These are phyloP conservation scores for Ageneiosus marmoratus DNA, from an alignment of 2,113 vertebrate genomes.

Conservation along the genomic window DNA sequence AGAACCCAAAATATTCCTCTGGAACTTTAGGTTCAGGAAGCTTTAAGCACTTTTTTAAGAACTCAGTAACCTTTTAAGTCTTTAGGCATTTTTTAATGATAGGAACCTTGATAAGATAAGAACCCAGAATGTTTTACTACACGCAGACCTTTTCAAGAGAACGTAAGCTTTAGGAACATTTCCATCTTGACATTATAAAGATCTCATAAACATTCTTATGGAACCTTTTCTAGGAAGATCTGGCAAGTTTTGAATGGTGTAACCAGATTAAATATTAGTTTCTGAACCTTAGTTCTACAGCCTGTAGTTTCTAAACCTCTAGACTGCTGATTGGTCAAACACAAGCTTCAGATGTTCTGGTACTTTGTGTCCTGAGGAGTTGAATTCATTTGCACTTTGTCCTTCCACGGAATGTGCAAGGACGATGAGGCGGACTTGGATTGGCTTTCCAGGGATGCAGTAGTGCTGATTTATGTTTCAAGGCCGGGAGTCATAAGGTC, in stretches of 20 bases:
- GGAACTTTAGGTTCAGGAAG: neutral
- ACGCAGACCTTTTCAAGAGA: neutral
- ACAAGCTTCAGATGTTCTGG: neutral
- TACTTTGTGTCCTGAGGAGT: neutral
- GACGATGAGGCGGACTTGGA: conserved; percentile 14
- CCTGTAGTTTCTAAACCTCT: neutral
- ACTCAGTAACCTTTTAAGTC: neutral
- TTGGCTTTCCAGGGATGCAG: conserved; percentile 56
- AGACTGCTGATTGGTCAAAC: neutral
- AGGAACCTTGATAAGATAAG: too few relatives aligned
- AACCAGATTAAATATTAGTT: neutral
- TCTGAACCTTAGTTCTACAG: neutral
- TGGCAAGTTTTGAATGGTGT: neutral
- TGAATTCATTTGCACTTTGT: conserved; percentile 31
- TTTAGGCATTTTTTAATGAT: neutral
- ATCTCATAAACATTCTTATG: neutral
- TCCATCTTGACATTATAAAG: neutral
- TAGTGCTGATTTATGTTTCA: conserved; percentile 81
- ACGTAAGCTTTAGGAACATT: too few relatives aligned
- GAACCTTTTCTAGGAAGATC: neutral
- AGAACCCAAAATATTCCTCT: neutral
- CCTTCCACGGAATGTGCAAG: conserved; percentile 42
- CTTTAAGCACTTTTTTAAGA: neutral
- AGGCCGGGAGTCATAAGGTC: conserved; percentile 61
- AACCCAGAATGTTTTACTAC: neutral